Percentiles rank a stretch among this genome's conserved stretches.
These are phyloP conservation scores for Microtus oregoni DNA, from an alignment of 2,113 vertebrate genomes.

Conservation along the genomic window DNA sequence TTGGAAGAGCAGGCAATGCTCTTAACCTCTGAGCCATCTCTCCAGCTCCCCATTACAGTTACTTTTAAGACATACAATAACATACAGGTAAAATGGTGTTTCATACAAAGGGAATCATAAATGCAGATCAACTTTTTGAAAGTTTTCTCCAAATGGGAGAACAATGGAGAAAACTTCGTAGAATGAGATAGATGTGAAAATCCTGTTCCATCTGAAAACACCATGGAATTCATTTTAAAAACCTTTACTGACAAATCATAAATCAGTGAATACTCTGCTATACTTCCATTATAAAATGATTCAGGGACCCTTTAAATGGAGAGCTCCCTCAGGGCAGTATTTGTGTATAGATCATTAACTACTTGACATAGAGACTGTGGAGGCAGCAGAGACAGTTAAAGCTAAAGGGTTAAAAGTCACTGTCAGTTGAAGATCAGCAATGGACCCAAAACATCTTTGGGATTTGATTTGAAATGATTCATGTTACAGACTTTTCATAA, in stretches of 20 bases:
- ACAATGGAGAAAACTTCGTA: background rate
- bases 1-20: no score
- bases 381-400: slow-evolving; percentile 52
- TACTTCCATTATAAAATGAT: slow-evolving; percentile 73
- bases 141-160: background rate
- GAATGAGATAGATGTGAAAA: slow-evolving; percentile 48
- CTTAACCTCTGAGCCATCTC: no score
- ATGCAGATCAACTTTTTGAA: background rate
- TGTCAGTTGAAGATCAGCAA: slow-evolving; percentile 55
- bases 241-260: slow-evolving; percentile 57
- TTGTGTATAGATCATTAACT: slow-evolving; percentile 83
- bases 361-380: slow-evolving; percentile 70
- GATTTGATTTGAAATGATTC: slow-evolving; percentile 60
- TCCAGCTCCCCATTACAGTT: no score
- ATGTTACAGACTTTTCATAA: slow-evolving; percentile 16
- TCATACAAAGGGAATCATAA: slow-evolving; percentile 34
- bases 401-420: slow-evolving; percentile 60
- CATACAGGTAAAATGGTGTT: slow-evolving; percentile 28
- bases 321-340: slow-evolving; percentile 71
- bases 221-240: slow-evolving; percentile 54
- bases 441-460: slow-evolving; percentile 53
- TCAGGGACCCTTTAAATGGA: slow-evolving; percentile 73
- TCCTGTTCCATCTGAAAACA: slow-evolving; percentile 46
- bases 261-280: slow-evolving; percentile 45
- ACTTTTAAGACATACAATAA: no score